Evolutionary conservation across 2,888 invertebrate species (phyloP).

Genomic region (Lordiphosa fenestrarum): DNA sequence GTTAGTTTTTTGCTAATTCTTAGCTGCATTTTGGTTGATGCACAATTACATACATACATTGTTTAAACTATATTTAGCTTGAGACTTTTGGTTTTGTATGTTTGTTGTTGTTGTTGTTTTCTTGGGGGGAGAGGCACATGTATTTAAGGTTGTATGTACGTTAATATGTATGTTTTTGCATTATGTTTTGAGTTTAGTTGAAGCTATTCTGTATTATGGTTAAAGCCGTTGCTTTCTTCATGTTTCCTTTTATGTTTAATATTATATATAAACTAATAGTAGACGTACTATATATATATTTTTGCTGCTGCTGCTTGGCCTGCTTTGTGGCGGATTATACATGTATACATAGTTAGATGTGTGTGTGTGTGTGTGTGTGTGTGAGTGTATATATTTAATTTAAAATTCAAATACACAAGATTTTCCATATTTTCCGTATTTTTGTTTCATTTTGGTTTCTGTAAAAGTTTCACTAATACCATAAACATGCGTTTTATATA

Average conservation of each 20-base stretch:
- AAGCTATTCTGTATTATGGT: too few relatives aligned
- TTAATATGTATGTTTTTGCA: too few relatives aligned
- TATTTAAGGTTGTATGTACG: too few relatives aligned
- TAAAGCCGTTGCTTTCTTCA: not conserved
- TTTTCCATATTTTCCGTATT: conserved; percentile 2
- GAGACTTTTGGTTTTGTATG: too few relatives aligned
- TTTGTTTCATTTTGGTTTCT: conserved; percentile 5
- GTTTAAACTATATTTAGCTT: too few relatives aligned
- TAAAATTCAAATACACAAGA: conserved; percentile 49
- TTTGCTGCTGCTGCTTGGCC: conserved; percentile 2
- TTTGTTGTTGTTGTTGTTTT: too few relatives aligned
- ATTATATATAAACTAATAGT: conserved; percentile 3
- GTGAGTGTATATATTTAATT: conserved; percentile 23
- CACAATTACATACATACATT: too few relatives aligned
- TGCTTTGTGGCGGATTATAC: conserved; percentile 3
- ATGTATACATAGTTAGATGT: conserved; percentile 2
- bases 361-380: conserved; percentile 6
- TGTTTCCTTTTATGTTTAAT: not conserved
- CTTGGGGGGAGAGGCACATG: too few relatives aligned
- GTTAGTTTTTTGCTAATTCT: too few relatives aligned
- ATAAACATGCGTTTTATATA: conserved; percentile 48
- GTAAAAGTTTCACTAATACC: conserved; percentile 67
- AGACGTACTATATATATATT: not conserved
- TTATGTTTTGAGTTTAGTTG: too few relatives aligned
- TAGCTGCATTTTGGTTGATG: too few relatives aligned